Evolutionary conservation across 2,888 invertebrate species (phyloP).

Genomic region (Monoplex corrugatus): DNA sequence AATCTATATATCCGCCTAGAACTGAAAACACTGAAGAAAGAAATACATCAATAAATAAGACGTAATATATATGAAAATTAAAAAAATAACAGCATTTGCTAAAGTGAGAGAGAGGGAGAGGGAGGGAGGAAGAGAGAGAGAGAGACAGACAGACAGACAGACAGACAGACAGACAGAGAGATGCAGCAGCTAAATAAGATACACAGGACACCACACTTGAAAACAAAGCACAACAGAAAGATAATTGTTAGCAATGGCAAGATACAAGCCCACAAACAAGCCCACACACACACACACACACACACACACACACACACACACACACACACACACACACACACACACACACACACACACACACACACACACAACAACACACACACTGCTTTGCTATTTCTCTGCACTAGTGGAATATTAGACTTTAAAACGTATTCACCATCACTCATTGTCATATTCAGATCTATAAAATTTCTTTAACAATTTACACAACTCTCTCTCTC

Average conservation of each 20-base stretch:
- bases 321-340: not conserved
- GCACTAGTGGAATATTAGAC: too few species aligned
- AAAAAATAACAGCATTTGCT: too few species aligned
- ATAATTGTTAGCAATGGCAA: not conserved
- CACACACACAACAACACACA: not conserved
- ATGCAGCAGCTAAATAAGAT: not conserved
- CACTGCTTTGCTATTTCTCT: too few species aligned
- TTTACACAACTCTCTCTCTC: not conserved
- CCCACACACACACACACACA: not conserved
- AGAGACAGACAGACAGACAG: slow-evolving; percentile 25
- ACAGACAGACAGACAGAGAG: not conserved
- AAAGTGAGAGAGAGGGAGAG: slow-evolving; percentile 15
- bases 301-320: not conserved
- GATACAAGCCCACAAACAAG: not conserved
- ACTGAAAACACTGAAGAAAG: too few species aligned
- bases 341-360: not conserved
- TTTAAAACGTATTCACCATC: too few species aligned
- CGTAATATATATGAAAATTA: too few species aligned
- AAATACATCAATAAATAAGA: too few species aligned
- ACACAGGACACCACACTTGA: not conserved
- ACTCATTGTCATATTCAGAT: too few species aligned
- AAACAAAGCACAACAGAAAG: not conserved
- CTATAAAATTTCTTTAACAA: too few species aligned
- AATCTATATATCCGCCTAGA: too few species aligned
- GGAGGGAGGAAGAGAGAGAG: not conserved